Base-by-base conservation (phyloP, 2,797 vertebrate genomes). In the Catharus ustulatus region DNA sequence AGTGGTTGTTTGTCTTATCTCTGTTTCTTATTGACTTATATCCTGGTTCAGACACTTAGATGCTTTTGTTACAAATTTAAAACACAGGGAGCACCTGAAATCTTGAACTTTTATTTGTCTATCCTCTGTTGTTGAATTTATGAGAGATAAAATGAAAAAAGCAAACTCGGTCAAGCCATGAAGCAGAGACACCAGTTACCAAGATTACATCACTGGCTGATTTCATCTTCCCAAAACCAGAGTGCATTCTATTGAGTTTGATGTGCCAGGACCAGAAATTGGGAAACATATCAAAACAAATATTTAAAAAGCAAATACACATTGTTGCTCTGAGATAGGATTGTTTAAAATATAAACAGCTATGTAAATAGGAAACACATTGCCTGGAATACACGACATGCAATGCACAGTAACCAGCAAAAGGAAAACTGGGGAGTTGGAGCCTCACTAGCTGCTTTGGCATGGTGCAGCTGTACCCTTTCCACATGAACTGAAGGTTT, bases 271-370 rank as follows among this genome's bases (percentile, higher is more conserved):
- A 95, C 93, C 93, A 97, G 67, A 97, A 97, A 97, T 92, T 95
- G 96, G 96, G 97, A 97, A 97, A 94, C 87, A 81, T 95, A 97
- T 97, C 97, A 98, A 98, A 96, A 97, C 95, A 98, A 98, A 98
- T 98, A 97, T 96, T 97, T 94, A 86, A 93, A 97, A 96, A 95
- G 95, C 95, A 96, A 98, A 93, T 95, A 97, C 94, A 90, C 93
- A 92, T 96, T 97, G 94, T 97, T 97, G 81, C 96, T 97, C 95
- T 89, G 87, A 96, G 96, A 96, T 97, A 97, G 95, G 95, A 97
- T 96, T 97, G 96, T 97, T 97, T 97, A 96, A 97, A 97, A 96
- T 92, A 97, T 94, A 97, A 98, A 97, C 96, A 97, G 90, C 94
- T 95, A 97, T 71, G 87, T 94, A 98, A 98, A 98, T 97, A 95